Evolutionary conservation across 2,888 invertebrate genomes (phyloP).

Genomic region (Malthinus flaveolus): DNA sequence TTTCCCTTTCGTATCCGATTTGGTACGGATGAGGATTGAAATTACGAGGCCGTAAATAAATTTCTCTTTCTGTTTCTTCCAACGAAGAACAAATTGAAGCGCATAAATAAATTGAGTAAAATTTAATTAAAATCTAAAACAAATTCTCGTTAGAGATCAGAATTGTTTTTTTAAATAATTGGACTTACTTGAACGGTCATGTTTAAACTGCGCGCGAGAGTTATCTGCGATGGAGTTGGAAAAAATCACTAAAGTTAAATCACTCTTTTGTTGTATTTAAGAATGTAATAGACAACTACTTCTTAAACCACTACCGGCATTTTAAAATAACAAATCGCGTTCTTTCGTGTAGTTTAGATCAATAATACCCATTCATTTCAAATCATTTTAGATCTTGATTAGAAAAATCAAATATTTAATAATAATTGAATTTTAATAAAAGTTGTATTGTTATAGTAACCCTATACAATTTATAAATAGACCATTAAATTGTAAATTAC

Average conservation of each 20-base stretch:
- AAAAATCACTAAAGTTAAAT: background rate
- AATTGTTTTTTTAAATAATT: background rate
- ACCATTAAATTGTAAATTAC: conserved; percentile 31
- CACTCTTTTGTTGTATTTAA: background rate
- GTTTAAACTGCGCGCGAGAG: background rate
- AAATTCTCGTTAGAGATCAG: background rate
- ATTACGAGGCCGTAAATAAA: conserved; percentile 50
- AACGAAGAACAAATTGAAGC: conserved; percentile 20
- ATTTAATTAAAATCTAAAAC: background rate
- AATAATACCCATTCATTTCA: background rate
- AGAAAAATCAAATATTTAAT: background rate
- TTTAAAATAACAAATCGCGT: background rate
- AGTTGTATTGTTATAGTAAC: conserved; percentile 13
- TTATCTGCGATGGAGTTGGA: background rate
- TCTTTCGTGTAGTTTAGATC: background rate
- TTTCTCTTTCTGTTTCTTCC: conserved; percentile 48
- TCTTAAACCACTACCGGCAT: background rate
- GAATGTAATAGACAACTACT: background rate
- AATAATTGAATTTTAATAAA: background rate
- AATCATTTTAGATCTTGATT: background rate
- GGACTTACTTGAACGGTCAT: conserved; percentile 1
- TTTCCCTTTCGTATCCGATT: conserved; percentile 22
- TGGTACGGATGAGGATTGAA: conserved; percentile 54
- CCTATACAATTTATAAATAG: conserved; percentile 27
- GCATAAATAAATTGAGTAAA: too few relatives aligned